Evolutionary conservation across 2,888 invertebrate species (phyloP).

Genomic region (Villa cingulata): DNA sequence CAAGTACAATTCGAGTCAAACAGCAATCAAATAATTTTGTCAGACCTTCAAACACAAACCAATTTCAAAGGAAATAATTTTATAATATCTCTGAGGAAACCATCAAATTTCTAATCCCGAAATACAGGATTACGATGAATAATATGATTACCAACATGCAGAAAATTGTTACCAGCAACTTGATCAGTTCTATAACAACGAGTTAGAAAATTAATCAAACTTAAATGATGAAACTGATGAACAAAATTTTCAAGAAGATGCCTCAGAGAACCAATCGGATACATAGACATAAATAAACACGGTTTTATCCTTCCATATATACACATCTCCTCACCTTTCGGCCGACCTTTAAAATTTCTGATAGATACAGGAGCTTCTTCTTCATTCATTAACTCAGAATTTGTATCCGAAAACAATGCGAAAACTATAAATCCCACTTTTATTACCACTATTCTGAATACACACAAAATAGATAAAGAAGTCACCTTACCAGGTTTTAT

Average conservation of each 20-base stretch:
- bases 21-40: too few relatives aligned
- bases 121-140: not conserved
- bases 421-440: not conserved
- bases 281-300: too few relatives aligned
- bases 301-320: too few relatives aligned
- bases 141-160: not conserved
- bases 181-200: not conserved
- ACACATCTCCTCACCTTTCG: too few relatives aligned
- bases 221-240: not conserved
- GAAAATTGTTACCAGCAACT: not conserved
- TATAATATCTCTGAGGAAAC: too few relatives aligned
- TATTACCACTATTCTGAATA: slow-evolving; percentile 4
- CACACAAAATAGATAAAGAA: slow-evolving; percentile 6
- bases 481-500: slow-evolving; percentile 2
- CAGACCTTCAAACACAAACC: too few relatives aligned
- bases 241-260: slow-evolving; percentile 7
- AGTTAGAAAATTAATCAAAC: not conserved
- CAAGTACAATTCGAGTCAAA: too few relatives aligned
- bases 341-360: too few relatives aligned
- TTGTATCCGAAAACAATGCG: not conserved
- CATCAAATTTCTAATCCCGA: not conserved
- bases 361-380: slow-evolving; percentile 11
- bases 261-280: too few relatives aligned
- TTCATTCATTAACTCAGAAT: slow-evolving; percentile 11
- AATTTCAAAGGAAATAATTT: too few relatives aligned